Percentiles rank a stretch among this genome's conserved stretches.
Conservation (phyloP, 2,113 vertebrate genomes). For the Carollia perspicillata region DNA sequence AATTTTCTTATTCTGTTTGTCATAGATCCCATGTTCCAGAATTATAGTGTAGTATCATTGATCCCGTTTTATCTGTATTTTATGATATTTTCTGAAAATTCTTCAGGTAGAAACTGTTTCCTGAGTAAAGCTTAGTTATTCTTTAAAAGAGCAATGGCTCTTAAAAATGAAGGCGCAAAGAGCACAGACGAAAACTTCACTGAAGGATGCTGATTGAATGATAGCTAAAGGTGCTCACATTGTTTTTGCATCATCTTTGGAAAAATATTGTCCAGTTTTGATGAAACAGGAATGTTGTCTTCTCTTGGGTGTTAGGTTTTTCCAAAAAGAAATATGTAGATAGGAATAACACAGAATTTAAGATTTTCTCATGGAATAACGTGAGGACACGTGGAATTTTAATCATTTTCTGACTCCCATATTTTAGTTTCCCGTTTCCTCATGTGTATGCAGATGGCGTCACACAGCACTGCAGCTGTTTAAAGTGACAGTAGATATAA, state of each 20-base stretch:
- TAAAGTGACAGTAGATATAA: neutral
- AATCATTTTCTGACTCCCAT: neutral
- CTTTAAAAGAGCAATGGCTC: neutral
- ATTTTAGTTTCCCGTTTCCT: neutral
- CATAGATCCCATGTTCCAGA: neutral
- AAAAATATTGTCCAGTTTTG: neutral
- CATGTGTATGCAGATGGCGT: neutral
- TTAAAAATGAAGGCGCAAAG: neutral
- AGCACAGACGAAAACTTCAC: neutral
- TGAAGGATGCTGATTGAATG: neutral
- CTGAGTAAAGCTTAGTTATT: neutral
- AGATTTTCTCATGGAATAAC: neutral
- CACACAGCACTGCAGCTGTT: neutral
- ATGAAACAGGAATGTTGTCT: neutral
- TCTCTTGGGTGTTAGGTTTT: neutral
- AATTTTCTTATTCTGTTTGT: neutral
- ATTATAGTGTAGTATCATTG: neutral
- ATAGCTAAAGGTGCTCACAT: neutral
- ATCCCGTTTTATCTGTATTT: neutral
- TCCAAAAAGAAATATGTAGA: neutral
- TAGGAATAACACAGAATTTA: neutral
- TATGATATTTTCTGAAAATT: conserved; percentile 5
- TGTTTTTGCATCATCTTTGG: neutral
- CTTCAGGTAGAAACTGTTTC: neutral
- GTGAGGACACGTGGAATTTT: neutral